These are phyloP conservation scores for Hozukius guyotensis DNA, from an alignment of 2,797 vertebrate genomes.

Conservation along the genomic window DNA sequence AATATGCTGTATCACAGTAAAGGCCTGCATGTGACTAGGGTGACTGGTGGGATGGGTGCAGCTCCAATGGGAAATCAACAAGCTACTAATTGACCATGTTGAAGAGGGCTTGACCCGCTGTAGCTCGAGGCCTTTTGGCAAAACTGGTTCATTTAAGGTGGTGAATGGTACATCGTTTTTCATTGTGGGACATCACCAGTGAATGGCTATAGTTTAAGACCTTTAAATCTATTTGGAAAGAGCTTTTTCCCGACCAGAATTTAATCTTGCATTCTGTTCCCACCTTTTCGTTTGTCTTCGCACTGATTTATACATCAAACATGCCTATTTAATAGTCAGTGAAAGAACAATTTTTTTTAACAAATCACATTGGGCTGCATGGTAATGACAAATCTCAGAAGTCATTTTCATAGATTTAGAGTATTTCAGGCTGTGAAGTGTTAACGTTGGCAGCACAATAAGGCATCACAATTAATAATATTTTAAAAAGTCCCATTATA, in stretches of 20 bases:
- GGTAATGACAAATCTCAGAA: neutral
- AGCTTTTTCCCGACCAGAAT: neutral
- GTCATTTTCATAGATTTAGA: neutral
- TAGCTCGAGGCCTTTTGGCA: neutral
- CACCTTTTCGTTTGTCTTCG: neutral
- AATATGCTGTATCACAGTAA: neutral
- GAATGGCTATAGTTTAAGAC: neutral
- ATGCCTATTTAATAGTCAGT: neutral
- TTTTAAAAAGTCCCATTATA: neutral
- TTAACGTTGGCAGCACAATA: neutral
- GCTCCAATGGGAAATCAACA: conserved; percentile 1
- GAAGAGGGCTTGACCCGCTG: neutral
- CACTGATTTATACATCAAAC: neutral
- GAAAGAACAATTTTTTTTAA: neutral
- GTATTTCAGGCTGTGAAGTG: neutral
- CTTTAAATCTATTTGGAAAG: neutral
- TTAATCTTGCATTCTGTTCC: neutral
- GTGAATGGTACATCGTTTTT: neutral
- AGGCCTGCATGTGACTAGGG: neutral
- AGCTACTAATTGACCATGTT: conserved; percentile 8
- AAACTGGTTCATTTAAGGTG: neutral
- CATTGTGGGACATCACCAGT: neutral
- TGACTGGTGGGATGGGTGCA: neutral
- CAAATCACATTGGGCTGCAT: neutral
- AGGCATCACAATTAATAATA: neutral